Conservation (phyloP, 2,113 vertebrate species). For the Oriolus oriolus region DNA sequence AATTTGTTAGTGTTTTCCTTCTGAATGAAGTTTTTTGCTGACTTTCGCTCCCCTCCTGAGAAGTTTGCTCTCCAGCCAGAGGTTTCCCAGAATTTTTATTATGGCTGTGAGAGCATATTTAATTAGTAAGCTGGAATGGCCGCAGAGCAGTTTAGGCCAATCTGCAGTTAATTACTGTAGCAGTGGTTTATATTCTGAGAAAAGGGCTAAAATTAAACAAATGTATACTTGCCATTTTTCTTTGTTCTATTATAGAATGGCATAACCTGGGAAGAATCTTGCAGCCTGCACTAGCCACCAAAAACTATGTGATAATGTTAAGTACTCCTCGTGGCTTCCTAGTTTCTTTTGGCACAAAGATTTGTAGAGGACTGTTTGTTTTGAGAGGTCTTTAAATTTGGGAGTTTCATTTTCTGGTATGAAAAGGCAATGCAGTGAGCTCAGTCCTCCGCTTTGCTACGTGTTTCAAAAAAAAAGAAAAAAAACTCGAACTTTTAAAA, state of each 20-base stretch:
- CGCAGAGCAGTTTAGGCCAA: neutral
- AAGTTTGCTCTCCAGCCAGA: constrained; percentile 36
- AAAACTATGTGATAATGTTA: neutral
- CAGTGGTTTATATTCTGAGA: constrained; percentile 56
- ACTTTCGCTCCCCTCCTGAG: constrained; percentile 1
- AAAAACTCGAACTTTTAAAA: fast-evolving
- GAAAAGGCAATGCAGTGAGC: neutral
- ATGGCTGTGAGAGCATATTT: constrained; percentile 55
- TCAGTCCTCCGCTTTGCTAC: neutral
- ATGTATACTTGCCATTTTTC: constrained; percentile 4
- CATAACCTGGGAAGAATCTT: neutral
- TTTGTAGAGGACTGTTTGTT: neutral
- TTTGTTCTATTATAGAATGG: constrained; percentile 3
- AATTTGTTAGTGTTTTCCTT: constrained; percentile 26
- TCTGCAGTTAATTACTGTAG: constrained; percentile 50
- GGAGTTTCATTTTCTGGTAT: neutral
- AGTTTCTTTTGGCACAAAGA: neutral
- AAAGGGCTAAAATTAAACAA: constrained; percentile 48
- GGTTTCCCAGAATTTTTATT: constrained; percentile 63
- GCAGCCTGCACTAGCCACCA: neutral
- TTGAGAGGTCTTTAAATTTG: neutral
- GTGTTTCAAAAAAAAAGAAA: neutral
- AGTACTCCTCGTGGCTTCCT: neutral
- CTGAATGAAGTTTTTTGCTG: constrained; percentile 40
- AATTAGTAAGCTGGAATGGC: constrained; percentile 60